A percentile compares a stretch with the other conserved stretches of the same genome.
These are phyloP conservation scores for Ophonus ardosiacus DNA, from an alignment of 2,888 invertebrate species.

Conservation along the genomic window DNA sequence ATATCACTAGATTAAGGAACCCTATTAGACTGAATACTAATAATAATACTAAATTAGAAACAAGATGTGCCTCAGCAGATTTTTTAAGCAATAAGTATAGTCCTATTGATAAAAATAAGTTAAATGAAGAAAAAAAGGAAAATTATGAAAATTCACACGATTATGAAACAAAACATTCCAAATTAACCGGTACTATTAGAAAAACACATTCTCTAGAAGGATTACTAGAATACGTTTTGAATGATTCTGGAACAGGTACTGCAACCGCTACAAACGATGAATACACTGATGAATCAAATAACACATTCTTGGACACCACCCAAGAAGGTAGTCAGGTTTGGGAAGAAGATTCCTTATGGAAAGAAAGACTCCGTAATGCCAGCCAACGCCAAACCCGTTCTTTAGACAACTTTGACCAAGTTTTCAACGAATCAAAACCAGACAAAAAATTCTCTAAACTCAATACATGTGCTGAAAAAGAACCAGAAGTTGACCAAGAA, in stretches of 20 bases:
- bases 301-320: constrained; percentile 65
- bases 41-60: constrained; percentile 78
- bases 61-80: constrained; percentile 82
- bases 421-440: constrained; percentile 71
- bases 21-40: constrained; percentile 76
- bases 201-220: constrained; percentile 80
- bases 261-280: constrained; percentile 65
- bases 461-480: constrained; percentile 56
- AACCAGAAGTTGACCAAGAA: constrained; percentile 68
- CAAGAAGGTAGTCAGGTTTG: constrained; percentile 83
- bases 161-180: constrained; percentile 71
- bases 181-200: constrained; percentile 72
- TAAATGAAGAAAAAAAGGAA: constrained; percentile 83
- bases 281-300: constrained; percentile 61
- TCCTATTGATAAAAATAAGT: constrained; percentile 83
- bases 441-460: constrained; percentile 64
- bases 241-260: constrained; percentile 69
- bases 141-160: constrained; percentile 62
- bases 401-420: constrained; percentile 87
- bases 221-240: constrained; percentile 77
- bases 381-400: constrained; percentile 90
- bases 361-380: constrained; percentile 87
- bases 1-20: constrained; percentile 86
- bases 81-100: constrained; percentile 83
- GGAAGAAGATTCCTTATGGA: constrained; percentile 91